Evolutionary conservation across 2,113 vertebrate species (phyloP).

Genomic region (Trochalopteron elliotii): DNA sequence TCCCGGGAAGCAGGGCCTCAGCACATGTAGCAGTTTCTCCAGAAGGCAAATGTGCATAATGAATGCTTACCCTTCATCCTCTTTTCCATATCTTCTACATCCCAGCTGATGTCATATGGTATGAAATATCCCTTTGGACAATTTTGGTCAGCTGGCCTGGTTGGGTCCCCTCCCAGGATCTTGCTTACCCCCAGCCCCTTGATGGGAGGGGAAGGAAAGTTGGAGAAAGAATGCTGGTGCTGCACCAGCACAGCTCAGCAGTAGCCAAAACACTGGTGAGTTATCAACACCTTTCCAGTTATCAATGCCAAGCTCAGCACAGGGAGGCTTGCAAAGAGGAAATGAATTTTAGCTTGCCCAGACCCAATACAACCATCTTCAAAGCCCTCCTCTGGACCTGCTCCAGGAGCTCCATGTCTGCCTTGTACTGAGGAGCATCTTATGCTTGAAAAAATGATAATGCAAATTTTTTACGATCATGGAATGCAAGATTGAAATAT

Average conservation of each 20-base stretch:
- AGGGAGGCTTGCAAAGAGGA: background rate
- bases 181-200: background rate
- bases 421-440: background rate
- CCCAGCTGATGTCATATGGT: background rate
- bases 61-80: background rate
- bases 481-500: background rate
- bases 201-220: no score
- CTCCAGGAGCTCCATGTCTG: background rate
- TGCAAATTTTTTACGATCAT: background rate
- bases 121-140: background rate
- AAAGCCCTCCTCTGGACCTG: rapidly evolving
- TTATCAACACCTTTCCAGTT: background rate
- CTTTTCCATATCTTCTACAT: background rate
- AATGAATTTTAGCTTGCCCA: background rate
- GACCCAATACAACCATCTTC: rapidly evolving
- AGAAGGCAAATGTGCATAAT: background rate
- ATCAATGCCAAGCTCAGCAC: background rate
- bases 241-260: background rate
- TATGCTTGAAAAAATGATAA: background rate
- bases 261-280: background rate
- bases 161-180: background rate
- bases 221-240: background rate
- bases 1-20: background rate
- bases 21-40: background rate
- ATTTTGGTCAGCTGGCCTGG: background rate